Evolutionary conservation across 2,797 vertebrate genomes (phyloP).

Genomic region (Melanotaenia trifasciata): DNA sequence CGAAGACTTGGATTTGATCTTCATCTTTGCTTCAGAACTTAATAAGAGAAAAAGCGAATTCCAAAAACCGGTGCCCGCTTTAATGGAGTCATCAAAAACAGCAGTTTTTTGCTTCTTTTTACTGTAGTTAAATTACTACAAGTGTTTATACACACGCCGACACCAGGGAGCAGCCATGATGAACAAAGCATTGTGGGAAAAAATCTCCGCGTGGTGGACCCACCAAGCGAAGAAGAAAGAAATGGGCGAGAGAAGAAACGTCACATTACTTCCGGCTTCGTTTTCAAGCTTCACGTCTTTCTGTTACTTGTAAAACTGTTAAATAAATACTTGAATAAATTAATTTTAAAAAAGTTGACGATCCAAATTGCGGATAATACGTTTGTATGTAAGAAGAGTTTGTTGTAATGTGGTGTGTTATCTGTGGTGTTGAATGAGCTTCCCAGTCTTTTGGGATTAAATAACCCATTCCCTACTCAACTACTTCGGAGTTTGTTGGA

Average conservation of each 20-base stretch:
- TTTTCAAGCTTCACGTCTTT: accelerated
- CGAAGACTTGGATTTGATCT: constrained; percentile 89
- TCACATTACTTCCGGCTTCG: constrained; percentile 47
- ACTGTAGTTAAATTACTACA: not conserved
- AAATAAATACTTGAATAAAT: not conserved
- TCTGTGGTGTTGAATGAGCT: no score
- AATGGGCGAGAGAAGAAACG: not conserved
- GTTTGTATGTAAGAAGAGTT: no score
- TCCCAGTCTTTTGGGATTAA: no score
- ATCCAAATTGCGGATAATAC: no score
- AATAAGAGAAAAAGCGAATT: not conserved
- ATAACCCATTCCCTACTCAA: no score
- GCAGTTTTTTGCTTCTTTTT: not conserved
- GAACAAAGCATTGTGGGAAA: constrained; percentile 71
- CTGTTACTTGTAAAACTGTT: not conserved
- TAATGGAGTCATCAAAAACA: constrained; percentile 36
- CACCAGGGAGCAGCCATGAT: constrained; percentile 84
- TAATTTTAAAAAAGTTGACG: not conserved
- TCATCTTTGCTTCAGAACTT: constrained; percentile 83
- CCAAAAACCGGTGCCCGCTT: not conserved
- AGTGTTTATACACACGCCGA: constrained; percentile 78
- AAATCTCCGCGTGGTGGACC: constrained; percentile 45
- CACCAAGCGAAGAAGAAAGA: not conserved
- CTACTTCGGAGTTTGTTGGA: no score
- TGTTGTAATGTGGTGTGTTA: no score